Evolutionary conservation across 1,140 invertebrate species (phyloP).

Genomic region (Leguminivora glycinivorella): DNA sequence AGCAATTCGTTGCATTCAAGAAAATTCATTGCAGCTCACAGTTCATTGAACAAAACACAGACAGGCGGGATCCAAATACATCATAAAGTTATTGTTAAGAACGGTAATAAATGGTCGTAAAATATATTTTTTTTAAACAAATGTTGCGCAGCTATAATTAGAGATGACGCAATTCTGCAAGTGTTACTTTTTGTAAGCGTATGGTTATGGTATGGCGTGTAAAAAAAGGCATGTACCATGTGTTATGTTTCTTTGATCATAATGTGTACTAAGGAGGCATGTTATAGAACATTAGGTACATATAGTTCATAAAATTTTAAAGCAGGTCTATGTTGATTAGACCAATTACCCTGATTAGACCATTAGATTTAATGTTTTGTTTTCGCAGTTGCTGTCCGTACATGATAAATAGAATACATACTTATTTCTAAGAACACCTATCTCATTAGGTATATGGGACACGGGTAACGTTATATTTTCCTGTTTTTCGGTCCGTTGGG

Average conservation of each 20-base stretch:
- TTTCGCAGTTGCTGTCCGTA: too few relatives aligned
- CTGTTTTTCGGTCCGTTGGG: neutral
- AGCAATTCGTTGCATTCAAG: too few relatives aligned
- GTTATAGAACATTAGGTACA: too few relatives aligned
- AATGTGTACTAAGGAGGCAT: neutral
- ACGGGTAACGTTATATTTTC: constrained; percentile 1
- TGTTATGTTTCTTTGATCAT: neutral
- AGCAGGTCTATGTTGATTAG: too few relatives aligned
- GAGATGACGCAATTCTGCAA: constrained; percentile 28
- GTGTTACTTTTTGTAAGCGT: constrained; percentile 7
- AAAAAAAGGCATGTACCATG: neutral
- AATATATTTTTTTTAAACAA: neutral
- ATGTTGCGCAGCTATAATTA: constrained; percentile 24
- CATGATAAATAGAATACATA: too few relatives aligned
- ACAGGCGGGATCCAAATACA: constrained; percentile 2
- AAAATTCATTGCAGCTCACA: neutral
- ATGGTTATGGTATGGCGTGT: neutral
- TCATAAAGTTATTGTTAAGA: constrained; percentile 20
- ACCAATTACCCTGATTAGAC: too few relatives aligned
- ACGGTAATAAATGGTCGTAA: constrained; percentile 13
- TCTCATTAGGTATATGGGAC: neutral
- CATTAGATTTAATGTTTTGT: too few relatives aligned
- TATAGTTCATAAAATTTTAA: too few relatives aligned
- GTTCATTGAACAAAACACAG: constrained; percentile 5
- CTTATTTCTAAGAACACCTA: too few relatives aligned